Evolutionary conservation across 2,113 vertebrate genomes (phyloP), one percentile per base, ranked within the genome.

Genomic region (Triplophysa rosa): DNA sequence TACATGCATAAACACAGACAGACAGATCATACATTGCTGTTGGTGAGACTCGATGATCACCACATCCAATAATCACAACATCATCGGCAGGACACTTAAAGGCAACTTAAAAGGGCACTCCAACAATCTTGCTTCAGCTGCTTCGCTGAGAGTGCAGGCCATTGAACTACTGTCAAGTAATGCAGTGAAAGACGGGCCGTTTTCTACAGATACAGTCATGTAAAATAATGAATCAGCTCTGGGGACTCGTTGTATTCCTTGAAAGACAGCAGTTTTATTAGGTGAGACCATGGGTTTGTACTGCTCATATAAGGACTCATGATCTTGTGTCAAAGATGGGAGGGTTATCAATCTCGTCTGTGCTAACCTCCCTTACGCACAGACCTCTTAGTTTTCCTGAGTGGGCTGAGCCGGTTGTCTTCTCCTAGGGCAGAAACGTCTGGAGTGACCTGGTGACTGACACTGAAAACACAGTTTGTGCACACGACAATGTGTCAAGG

Each of bases 1-100:
- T 76, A 33, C 77, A 84, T 65, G 58, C 69, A 13, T 84, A 84
- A n/a, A 82, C 47, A 65, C 26, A 49, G 29, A 79, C 17, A 3
- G 65, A 4, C 24, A 84, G 3, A 33, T 79, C 54, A 37, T 84
- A 68, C 16, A 80, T 63, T 1, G 26, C 78, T 21, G 37, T 70
- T 19, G 59, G 78, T 19, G 72, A 21, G 14, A 83, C 71, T 19
- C 9, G 14, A 59, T 84, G 67, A 24, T 54, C 82, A 45, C 73
- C 73, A 29, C 67, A 84, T n/a, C 67, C 68, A 54, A 80, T 64
- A 29, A 80, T 72, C 4, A 76, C 40, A 76, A 59, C 16, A 66
- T 80, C 66, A 67, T 42, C 8, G 0, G 76, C 63, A 58, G 47
- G 16, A 56, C 1, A 23, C 17, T 56, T 67, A n/a, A n/a, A 40